These are phyloP conservation scores for Atlantisia rogersi DNA, from an alignment of 2,113 vertebrate species.

Conservation along the genomic window DNA sequence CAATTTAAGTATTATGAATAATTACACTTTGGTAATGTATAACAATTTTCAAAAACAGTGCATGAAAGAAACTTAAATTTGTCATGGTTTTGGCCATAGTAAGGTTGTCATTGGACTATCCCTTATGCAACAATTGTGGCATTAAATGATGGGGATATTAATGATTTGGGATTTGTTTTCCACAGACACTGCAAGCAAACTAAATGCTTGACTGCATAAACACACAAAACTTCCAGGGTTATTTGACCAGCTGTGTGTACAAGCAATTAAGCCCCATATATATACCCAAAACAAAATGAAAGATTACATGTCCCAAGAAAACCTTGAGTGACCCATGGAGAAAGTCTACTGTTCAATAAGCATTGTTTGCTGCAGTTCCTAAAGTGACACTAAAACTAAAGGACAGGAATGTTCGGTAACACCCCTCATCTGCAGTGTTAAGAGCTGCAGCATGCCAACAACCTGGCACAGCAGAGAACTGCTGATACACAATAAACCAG, in stretches of 20 bases:
- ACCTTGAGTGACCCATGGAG: not conserved
- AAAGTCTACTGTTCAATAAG: not conserved
- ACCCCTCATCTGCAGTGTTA: not conserved
- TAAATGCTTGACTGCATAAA: not conserved
- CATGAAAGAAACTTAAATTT: not conserved
- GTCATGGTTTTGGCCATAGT: not conserved
- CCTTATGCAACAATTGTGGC: not conserved
- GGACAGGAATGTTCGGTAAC: not conserved
- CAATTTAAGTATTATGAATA: not conserved
- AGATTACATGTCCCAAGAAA: not conserved
- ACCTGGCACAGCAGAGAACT: not conserved
- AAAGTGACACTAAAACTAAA: not conserved
- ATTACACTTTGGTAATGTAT: not conserved
- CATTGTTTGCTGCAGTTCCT: not conserved
- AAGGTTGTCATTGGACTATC: not conserved
- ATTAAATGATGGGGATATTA: not conserved
- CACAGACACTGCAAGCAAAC: not conserved
- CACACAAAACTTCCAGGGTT: not conserved
- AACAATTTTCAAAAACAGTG: not conserved
- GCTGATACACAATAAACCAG: not conserved
- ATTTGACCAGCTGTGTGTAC: not conserved
- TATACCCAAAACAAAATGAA: not conserved
- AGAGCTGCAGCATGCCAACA: not conserved
- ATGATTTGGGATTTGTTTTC: not conserved
- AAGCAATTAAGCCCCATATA: not conserved